Conservation (phyloP, 30 jellyfish, hydroid and myxozoan genomes). For the Cassiopea xamachana region DNA sequence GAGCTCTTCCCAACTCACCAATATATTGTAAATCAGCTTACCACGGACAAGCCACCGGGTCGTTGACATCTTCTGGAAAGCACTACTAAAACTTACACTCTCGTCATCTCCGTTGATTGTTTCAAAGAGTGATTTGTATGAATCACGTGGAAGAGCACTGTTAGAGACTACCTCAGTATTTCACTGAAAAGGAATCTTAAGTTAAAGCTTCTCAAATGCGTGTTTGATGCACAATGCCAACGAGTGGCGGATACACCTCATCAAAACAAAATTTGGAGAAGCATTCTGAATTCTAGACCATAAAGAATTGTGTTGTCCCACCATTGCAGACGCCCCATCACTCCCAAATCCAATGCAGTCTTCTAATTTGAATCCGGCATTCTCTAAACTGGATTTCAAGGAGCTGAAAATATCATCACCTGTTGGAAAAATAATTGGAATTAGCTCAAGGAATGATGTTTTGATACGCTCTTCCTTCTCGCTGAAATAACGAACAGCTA, state of each 20-base stretch:
- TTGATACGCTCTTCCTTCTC: constrained; percentile 32
- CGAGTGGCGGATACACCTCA: constrained; percentile 80
- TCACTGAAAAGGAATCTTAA: constrained; percentile 53
- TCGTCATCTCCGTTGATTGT: constrained; percentile 56
- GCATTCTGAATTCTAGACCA: constrained; percentile 61
- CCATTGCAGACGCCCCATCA: constrained; percentile 81
- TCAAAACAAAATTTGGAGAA: constrained; percentile 66
- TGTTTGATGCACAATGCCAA: constrained; percentile 72
- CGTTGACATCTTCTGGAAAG: constrained; percentile 49
- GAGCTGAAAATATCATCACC: constrained; percentile 34
- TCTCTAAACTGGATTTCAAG: constrained; percentile 16
- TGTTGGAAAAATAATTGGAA: constrained; percentile 1
- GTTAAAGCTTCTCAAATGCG: constrained; percentile 46
- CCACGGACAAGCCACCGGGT: constrained; percentile 78
- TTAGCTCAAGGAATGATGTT: constrained; percentile 55
- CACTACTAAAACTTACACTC: constrained; percentile 23
- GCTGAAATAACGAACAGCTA: constrained; percentile 65
- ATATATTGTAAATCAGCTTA: constrained; percentile 51
- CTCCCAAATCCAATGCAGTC: constrained; percentile 53
- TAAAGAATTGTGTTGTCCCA: constrained; percentile 70
- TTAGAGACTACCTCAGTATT: constrained; percentile 71
- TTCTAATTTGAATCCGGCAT: constrained; percentile 14
- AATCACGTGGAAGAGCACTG: constrained; percentile 67
- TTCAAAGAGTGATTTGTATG: constrained; percentile 50
- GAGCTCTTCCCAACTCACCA: constrained; percentile 60